Base-by-base conservation (phyloP, 2,888 invertebrate species). In the Hemistola chrysoprasaria region DNA sequence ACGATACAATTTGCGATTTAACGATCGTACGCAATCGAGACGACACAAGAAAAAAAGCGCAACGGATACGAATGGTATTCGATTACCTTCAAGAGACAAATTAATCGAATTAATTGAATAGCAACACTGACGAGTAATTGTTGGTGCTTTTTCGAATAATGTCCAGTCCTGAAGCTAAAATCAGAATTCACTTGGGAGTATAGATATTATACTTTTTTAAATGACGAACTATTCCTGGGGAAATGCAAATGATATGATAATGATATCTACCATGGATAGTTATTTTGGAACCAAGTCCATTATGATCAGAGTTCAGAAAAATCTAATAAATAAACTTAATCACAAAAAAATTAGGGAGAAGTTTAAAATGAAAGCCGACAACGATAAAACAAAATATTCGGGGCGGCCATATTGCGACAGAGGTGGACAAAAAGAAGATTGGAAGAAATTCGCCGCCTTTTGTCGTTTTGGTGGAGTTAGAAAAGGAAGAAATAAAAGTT, bases 71-170 rank as follows among this genome's bases (percentile, higher is more conserved):
- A 27, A 30, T 31, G 42, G 51, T 39, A 56, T 40, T 56, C 57
- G 56, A 62, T 62, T 72, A 65, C 71, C 69, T 73, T 53, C 46
- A 42, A 27, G 59, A 53, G 66, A 75, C 67, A 69, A 74, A 76
- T 74, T 78, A 75, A 75, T 72, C 65, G 70, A 67, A 68, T 69
- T 60, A 64, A 62, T 56, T 56, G 41, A 46, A 41, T 34, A 40
- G 48, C 43, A 39, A 50, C 54, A 47, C 41, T 48, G 50, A 43
- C 40, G 50, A 34, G 37, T 53, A 40, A 33, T 53, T 40, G 37
- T 32, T 36, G 41, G 39, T 10, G 22, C 23, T 23, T 33, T 45
- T 47, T 39, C 6, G 35, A 11, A 32, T 39, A 6, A 35, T 61
- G 54, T 36, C 52, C n/a, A n/a, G 41, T 26, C 28, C 16, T 22